Conservation (phyloP, 2,113 vertebrate species). For the Eonycteris spelaea region DNA sequence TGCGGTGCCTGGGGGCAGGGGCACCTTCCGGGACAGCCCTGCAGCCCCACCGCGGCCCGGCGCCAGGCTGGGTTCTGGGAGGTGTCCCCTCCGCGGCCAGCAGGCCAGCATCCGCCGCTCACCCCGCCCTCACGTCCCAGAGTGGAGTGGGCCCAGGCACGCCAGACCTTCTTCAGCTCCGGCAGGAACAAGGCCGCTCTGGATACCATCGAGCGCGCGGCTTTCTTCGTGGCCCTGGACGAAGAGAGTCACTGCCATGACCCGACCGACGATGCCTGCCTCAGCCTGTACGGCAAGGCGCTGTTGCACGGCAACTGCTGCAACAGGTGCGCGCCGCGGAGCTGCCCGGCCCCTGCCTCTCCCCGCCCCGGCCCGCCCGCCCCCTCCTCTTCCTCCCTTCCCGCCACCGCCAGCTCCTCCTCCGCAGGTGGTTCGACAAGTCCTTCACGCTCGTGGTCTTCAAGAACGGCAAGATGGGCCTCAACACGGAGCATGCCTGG, state of each 20-base stretch:
- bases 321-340: constrained; percentile 83
- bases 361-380: no score
- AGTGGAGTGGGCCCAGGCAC: constrained; percentile 91
- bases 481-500: constrained; percentile 92
- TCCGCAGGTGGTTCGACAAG: constrained; percentile 93
- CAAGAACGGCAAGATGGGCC: constrained; percentile 90
- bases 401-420: neutral
- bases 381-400: accelerated
- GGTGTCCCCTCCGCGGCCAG: neutral
- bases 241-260: constrained; percentile 87
- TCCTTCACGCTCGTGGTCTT: constrained; percentile 91
- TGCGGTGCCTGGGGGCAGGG: neutral
- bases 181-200: constrained; percentile 88
- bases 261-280: constrained; percentile 75
- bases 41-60: neutral
- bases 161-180: constrained; percentile 85
- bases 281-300: constrained; percentile 92
- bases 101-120: no score
- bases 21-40: neutral
- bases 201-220: constrained; percentile 89
- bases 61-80: neutral
- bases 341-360: accelerated
- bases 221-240: constrained; percentile 92
- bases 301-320: constrained; percentile 93
- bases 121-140: constrained; percentile 72